Evolutionary conservation across 2,888 invertebrate species (phyloP).

Genomic region (Trissolcus japonicus): DNA sequence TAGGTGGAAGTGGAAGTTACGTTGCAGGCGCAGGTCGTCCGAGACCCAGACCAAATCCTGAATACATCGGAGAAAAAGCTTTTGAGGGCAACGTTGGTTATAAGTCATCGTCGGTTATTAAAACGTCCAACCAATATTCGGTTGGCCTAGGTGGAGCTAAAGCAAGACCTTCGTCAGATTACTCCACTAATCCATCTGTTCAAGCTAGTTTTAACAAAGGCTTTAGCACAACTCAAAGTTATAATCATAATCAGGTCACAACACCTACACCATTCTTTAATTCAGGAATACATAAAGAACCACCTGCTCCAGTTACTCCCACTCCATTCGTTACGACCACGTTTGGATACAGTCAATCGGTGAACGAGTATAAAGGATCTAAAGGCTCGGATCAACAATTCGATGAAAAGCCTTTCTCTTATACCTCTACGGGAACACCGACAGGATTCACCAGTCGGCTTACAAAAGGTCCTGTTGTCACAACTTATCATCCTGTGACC

Average conservation of each 20-base stretch:
- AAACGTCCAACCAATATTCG: conserved; percentile 40
- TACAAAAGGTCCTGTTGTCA: conserved; percentile 63
- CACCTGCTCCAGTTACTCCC: conserved; percentile 56
- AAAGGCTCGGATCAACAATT: conserved; percentile 35
- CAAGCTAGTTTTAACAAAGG: conserved; percentile 42
- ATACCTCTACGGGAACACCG: conserved; percentile 55
- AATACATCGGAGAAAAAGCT: conserved; percentile 70
- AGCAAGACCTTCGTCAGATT: conserved; percentile 55
- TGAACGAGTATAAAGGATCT: conserved; percentile 41
- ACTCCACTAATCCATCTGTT: conserved; percentile 60
- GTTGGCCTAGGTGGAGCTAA: conserved; percentile 45
- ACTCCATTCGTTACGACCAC: conserved; percentile 53
- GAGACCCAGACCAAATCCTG: conserved; percentile 61
- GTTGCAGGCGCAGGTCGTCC: conserved; percentile 63
- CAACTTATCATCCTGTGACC: conserved; percentile 65
- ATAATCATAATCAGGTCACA: conserved; percentile 27
- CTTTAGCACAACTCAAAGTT: conserved; percentile 20
- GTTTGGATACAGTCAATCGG: conserved; percentile 54
- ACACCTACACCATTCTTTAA: conserved; percentile 64
- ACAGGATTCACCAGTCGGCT: conserved; percentile 65
- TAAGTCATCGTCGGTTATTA: conserved; percentile 53
- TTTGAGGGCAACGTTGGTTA: conserved; percentile 66
- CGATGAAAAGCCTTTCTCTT: conserved; percentile 42
- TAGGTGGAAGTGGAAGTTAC: conserved; percentile 71
- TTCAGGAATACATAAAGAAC: conserved; percentile 64